phyloP scores from a whole-genome alignment of 1,140 invertebrate genomes.

The Drosophila pectinifera region DNA sequence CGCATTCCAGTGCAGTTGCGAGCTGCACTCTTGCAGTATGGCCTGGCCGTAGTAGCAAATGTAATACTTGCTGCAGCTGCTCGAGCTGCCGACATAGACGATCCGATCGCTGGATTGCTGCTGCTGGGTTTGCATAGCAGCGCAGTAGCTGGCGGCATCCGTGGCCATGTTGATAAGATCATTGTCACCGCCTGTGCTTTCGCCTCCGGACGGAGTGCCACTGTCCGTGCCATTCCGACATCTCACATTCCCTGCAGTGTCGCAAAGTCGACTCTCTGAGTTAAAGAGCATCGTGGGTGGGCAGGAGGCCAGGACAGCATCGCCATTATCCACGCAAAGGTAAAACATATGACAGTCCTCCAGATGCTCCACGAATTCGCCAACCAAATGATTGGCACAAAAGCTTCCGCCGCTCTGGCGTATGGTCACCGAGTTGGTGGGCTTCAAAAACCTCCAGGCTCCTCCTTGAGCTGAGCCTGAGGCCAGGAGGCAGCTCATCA shows the following conservation, averaged over 20 bases:
- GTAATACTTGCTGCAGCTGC: constrained; percentile 68
- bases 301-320: constrained; percentile 71
- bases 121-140: constrained; percentile 9
- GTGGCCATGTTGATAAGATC: constrained; percentile 54
- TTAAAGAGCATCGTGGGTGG: constrained; percentile 78
- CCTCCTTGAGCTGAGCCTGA: background rate
- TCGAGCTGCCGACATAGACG: constrained; percentile 70
- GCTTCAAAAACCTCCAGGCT: constrained; percentile 41
- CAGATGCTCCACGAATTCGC: constrained; percentile 71
- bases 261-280: constrained; percentile 66
- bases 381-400: constrained; percentile 61
- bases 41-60: constrained; percentile 82
- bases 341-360: constrained; percentile 74
- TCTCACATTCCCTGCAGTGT: constrained; percentile 61
- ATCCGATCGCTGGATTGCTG: constrained; percentile 56
- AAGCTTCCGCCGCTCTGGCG: constrained; percentile 54
- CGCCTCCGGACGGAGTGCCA: background rate
- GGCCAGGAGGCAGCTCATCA: constrained; percentile 1
- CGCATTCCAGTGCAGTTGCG: constrained; percentile 76
- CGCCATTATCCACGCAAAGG: constrained; percentile 72
- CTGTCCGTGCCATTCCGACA: constrained; percentile 49
- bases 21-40: constrained; percentile 71
- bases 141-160: constrained; percentile 66
- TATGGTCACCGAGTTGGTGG: constrained; percentile 72
- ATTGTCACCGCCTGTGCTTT: constrained; percentile 13